Conservation (phyloP, 2,888 invertebrate genomes). For the Meloe dianella region DNA sequence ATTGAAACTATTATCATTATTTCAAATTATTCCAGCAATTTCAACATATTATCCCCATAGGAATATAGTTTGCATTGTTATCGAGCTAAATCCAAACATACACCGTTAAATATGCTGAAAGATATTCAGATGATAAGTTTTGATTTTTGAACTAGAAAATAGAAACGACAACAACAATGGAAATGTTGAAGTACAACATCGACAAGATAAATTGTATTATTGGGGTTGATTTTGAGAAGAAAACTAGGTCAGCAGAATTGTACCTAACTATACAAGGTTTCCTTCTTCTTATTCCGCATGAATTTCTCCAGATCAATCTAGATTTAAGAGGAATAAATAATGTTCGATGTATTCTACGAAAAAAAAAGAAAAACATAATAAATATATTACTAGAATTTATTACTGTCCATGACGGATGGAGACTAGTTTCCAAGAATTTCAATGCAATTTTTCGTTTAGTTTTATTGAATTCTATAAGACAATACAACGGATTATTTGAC, state of each 20-base stretch:
- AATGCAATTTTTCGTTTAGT: background rate
- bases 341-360: background rate
- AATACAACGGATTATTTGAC: too few relatives aligned
- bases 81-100: background rate
- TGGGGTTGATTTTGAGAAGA: background rate
- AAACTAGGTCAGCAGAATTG: conserved; percentile 11
- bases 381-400: conserved; percentile 3
- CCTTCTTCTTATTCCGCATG: background rate
- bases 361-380: background rate
- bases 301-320: background rate
- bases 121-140: background rate
- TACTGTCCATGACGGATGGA: background rate
- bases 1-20: background rate
- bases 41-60: background rate
- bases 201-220: conserved; percentile 12
- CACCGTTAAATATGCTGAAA: background rate
- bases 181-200: conserved; percentile 1
- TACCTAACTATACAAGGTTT: background rate
- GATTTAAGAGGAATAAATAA: conserved; percentile 1
- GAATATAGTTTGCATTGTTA: background rate
- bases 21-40: background rate
- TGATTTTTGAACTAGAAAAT: background rate
- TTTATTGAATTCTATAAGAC: conserved; percentile 16
- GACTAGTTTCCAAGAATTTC: background rate
- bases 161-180: conserved; percentile 5